Evolutionary conservation across 2,113 vertebrate genomes (phyloP).

Genomic region (Gavia stellata): DNA sequence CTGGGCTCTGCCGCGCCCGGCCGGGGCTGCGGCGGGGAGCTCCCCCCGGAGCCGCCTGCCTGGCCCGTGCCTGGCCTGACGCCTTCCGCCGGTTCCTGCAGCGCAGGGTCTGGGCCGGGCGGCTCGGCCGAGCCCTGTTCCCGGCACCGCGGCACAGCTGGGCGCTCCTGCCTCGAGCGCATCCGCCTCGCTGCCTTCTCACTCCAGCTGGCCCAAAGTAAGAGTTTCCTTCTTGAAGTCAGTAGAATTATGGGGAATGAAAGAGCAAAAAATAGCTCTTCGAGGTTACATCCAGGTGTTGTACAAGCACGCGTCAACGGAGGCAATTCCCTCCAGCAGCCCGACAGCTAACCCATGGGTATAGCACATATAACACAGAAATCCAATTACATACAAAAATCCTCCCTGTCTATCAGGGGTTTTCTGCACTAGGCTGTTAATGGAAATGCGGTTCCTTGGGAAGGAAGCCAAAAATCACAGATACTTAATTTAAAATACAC

Average conservation of each 20-base stretch:
- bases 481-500: background rate
- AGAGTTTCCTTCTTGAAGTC: no score
- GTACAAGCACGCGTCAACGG: background rate
- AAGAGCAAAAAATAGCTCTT: background rate
- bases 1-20: background rate
- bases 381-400: background rate
- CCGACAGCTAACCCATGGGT: background rate
- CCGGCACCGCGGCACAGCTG: background rate
- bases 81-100: background rate
- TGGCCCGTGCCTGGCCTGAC: background rate
- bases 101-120: background rate
- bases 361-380: background rate
- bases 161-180: background rate
- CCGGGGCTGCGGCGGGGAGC: no score
- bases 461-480: background rate
- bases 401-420: background rate
- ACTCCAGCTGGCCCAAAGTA: rapidly evolving
- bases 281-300: rapidly evolving
- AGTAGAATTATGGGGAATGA: rapidly evolving
- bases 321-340: background rate
- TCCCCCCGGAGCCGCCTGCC: background rate
- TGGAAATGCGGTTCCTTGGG: background rate
- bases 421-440: background rate
- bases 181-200: no score
- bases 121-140: background rate